phyloP scores from a whole-genome alignment of 2,888 invertebrate genomes.

The Andrena minutula region DNA sequence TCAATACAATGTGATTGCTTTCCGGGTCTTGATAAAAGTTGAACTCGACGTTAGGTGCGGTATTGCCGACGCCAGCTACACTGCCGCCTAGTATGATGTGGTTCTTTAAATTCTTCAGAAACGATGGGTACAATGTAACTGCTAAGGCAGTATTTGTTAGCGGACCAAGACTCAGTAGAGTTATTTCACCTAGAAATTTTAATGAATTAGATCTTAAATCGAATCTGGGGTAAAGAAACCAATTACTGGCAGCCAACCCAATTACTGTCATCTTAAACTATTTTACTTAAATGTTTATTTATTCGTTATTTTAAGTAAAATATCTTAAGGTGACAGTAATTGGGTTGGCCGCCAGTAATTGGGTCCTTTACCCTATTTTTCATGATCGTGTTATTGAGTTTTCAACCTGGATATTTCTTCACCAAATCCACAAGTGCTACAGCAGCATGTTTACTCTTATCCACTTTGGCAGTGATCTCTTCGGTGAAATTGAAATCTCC shows the following conservation, averaged over 20 bases:
- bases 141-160: constrained; percentile 87
- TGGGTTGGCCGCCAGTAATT: too few species aligned
- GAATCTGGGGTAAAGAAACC: too few species aligned
- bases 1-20: constrained; percentile 86
- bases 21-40: constrained; percentile 88
- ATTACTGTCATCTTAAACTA: too few species aligned
- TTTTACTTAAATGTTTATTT: too few species aligned
- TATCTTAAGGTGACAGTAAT: too few species aligned
- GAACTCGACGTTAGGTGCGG: constrained; percentile 86
- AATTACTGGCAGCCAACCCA: too few species aligned
- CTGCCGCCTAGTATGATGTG: constrained; percentile 82
- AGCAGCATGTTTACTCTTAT: constrained; percentile 84
- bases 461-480: constrained; percentile 76
- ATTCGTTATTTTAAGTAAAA: too few species aligned
- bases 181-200: constrained; percentile 79
- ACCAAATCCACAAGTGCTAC: constrained; percentile 83
- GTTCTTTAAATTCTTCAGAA: constrained; percentile 76
- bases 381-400: not conserved
- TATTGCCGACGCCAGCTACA: constrained; percentile 80
- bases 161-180: constrained; percentile 85
- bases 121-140: constrained; percentile 82
- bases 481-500: constrained; percentile 85
- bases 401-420: constrained; percentile 77
- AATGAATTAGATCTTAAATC: not conserved
- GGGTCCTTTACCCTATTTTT: too few species aligned